These are phyloP conservation scores for Eupithecia vulgata DNA, from an alignment of 2,888 invertebrate genomes.

Conservation along the genomic window DNA sequence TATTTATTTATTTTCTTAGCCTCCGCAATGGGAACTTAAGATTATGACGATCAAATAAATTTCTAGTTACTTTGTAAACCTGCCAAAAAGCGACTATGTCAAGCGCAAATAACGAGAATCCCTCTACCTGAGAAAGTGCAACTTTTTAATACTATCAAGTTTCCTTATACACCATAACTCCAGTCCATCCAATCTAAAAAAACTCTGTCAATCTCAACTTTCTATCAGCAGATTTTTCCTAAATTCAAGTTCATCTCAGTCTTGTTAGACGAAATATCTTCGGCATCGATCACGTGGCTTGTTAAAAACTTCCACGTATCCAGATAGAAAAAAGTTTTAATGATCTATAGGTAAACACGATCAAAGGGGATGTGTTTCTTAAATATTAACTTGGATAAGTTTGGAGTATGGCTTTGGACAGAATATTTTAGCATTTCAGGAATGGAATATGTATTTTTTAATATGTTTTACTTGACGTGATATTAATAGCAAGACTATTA, in stretches of 20 bases:
- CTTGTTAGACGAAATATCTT: constrained; percentile 46
- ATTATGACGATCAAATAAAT: background rate
- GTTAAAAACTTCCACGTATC: constrained; percentile 58
- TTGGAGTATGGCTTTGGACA: constrained; percentile 12
- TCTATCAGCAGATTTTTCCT: constrained; percentile 18
- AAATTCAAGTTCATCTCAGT: constrained; percentile 36
- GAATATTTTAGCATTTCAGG: constrained; percentile 4
- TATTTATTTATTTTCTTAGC: too few relatives aligned
- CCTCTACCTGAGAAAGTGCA: background rate
- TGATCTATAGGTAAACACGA: constrained; percentile 55
- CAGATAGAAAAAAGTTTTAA: constrained; percentile 63
- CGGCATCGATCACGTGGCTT: constrained; percentile 61
- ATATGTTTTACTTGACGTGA: background rate
- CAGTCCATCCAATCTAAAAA: constrained; percentile 26
- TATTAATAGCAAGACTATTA: too few relatives aligned
- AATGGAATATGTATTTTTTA: too few relatives aligned
- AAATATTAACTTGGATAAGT: constrained; percentile 34
- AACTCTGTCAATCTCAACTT: constrained; percentile 29
- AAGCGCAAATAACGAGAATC: background rate
- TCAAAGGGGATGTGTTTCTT: constrained; percentile 46
- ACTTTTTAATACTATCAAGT: constrained; percentile 6
- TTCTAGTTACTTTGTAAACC: background rate
- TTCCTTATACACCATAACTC: constrained; percentile 9
- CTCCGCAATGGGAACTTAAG: background rate
- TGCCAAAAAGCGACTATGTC: background rate